Conservation (phyloP, 30 jellyfish, hydroid and myxozoan species). For the Aurelia aurita region DNA sequence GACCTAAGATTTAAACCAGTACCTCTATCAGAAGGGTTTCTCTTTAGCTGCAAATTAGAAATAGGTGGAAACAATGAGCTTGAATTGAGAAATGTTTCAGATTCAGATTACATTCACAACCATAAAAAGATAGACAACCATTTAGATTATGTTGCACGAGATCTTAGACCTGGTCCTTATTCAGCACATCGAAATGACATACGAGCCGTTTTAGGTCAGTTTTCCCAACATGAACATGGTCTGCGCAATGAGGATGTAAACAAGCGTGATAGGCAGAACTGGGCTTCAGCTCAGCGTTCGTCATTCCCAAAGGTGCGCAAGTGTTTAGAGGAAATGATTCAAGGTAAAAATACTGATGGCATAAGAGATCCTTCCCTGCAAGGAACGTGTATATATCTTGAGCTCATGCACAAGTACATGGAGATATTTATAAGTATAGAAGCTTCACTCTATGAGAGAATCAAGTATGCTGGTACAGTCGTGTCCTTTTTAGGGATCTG, state of each 20-base stretch:
- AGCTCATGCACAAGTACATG: slow-evolving; percentile 22
- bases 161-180: slow-evolving; percentile 7
- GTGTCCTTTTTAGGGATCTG: slow-evolving; percentile 54
- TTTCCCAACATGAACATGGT: slow-evolving; percentile 36
- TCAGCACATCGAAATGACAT: slow-evolving; percentile 33
- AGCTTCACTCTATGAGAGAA: slow-evolving; percentile 37
- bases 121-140: slow-evolving; percentile 45
- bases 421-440: slow-evolving; percentile 47
- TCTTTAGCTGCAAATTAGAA: slow-evolving; percentile 39
- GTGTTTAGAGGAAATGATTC: background rate
- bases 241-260: slow-evolving; percentile 35
- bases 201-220: background rate
- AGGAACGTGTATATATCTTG: slow-evolving; percentile 49
- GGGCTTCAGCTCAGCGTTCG: slow-evolving; percentile 34
- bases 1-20: background rate
- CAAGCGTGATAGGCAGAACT: slow-evolving; percentile 31
- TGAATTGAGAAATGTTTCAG: slow-evolving; percentile 6
- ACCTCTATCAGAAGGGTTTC: slow-evolving; percentile 37
- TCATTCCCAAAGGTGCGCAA: slow-evolving; percentile 12
- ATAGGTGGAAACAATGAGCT: slow-evolving; percentile 9
- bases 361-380: slow-evolving; percentile 34
- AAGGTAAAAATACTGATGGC: slow-evolving; percentile 4
- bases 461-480: slow-evolving; percentile 43
- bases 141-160: slow-evolving; percentile 34
- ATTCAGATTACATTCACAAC: slow-evolving; percentile 14